Percentiles rank a stretch among this genome's conserved stretches.
phyloP scores from a whole-genome alignment of 2,888 invertebrate species.

The Drosophila neutralis region DNA sequence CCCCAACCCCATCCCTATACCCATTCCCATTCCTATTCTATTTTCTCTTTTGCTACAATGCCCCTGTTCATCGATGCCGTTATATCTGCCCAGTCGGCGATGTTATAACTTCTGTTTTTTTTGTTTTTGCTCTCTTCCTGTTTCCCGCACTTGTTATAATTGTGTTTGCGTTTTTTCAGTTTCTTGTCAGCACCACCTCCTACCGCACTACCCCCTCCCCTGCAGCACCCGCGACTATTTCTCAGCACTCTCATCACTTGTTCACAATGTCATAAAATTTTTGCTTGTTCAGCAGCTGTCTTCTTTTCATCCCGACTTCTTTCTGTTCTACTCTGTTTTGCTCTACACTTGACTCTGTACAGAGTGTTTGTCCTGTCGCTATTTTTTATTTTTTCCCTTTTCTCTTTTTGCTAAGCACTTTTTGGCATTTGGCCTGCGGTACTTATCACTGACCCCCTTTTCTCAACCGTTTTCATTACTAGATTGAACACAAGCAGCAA shows the following conservation, averaged over 20 bases:
- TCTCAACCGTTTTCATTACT: slow-evolving; percentile 54
- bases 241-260: slow-evolving; percentile 48
- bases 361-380: slow-evolving; percentile 27
- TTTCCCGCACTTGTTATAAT: slow-evolving; percentile 75
- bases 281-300: slow-evolving; percentile 75
- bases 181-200: slow-evolving; percentile 29
- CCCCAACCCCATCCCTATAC: slow-evolving; percentile 17
- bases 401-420: slow-evolving; percentile 33
- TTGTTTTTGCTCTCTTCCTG: slow-evolving; percentile 25
- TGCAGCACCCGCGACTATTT: not conserved
- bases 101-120: slow-evolving; percentile 21
- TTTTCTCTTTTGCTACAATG: not conserved
- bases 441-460: slow-evolving; percentile 43
- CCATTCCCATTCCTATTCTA: not conserved
- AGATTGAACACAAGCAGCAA: slow-evolving; percentile 64
- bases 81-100: slow-evolving; percentile 32
- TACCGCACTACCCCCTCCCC: too few species aligned
- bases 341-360: slow-evolving; percentile 11
- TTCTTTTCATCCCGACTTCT: slow-evolving; percentile 45
- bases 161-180: slow-evolving; percentile 77
- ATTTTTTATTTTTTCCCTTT: not conserved
- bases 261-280: slow-evolving; percentile 76
- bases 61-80: slow-evolving; percentile 42
- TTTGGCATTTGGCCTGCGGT: slow-evolving; percentile 71
- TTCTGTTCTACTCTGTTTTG: slow-evolving; percentile 10